Evolutionary conservation across 2,797 vertebrate species (phyloP).

Genomic region (Euthynnus affinis): DNA sequence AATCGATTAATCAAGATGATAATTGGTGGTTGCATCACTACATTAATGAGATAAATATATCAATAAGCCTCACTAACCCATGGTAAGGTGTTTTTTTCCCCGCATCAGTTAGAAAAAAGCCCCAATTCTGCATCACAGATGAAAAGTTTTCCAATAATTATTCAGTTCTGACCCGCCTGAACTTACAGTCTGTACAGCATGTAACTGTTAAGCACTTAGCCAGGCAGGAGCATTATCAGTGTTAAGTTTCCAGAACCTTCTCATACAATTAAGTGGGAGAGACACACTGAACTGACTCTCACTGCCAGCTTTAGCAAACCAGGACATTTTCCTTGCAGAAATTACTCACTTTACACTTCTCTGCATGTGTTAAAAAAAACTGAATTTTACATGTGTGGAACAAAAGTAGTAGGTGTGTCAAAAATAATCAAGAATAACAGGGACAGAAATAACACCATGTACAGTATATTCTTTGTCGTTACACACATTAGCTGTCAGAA

Average conservation of each 20-base stretch:
- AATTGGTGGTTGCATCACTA: background rate
- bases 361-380: conserved; percentile 14
- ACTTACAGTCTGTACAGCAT: conserved; percentile 9
- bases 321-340: conserved; percentile 10
- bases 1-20: too few species aligned
- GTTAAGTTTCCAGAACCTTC: conserved; percentile 38
- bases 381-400: conserved; percentile 10
- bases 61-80: too few species aligned
- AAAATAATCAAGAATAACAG: conserved; percentile 3
- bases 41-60: too few species aligned
- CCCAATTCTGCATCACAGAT: conserved; percentile 1
- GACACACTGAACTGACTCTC: background rate
- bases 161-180: conserved; percentile 6
- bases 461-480: conserved; percentile 1
- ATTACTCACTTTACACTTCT: conserved; percentile 21
- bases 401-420: conserved; percentile 11
- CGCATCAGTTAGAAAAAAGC: background rate
- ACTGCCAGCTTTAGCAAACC: conserved; percentile 22
- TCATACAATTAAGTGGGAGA: background rate
- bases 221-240: background rate
- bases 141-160: background rate
- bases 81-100: background rate
- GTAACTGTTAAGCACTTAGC: conserved; percentile 2
- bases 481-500: conserved; percentile 17
- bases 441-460: conserved; percentile 23